phyloP scores from a whole-genome alignment of 2,113 vertebrate species.

The Empidonax alnorum region DNA sequence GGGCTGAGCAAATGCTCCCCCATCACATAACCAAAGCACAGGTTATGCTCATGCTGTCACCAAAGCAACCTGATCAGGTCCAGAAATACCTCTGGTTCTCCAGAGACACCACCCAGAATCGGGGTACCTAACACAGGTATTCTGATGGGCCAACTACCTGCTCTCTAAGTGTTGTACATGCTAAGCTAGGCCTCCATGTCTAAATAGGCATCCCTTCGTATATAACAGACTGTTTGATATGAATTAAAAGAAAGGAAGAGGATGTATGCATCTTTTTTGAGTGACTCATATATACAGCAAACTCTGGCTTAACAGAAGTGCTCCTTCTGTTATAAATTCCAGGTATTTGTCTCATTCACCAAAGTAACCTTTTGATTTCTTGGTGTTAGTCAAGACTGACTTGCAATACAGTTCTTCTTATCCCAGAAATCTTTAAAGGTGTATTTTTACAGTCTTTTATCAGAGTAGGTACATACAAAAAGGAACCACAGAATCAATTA shows the following conservation, averaged over 20 bases:
- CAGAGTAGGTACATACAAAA: background rate
- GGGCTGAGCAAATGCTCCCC: background rate
- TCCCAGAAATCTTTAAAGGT: background rate
- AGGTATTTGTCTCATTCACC: background rate
- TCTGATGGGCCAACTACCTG: background rate
- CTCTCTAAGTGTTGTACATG: background rate
- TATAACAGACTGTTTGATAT: background rate
- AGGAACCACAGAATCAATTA: background rate
- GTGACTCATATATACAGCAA: rapidly evolving
- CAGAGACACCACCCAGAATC: background rate
- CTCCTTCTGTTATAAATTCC: background rate
- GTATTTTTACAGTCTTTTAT: background rate
- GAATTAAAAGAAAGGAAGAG: background rate
- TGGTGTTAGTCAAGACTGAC: background rate
- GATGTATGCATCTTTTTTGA: background rate
- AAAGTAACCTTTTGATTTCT: background rate
- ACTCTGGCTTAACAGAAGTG: background rate
- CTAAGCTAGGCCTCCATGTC: background rate
- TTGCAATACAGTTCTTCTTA: background rate
- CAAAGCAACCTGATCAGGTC: background rate
- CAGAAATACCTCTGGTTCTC: background rate
- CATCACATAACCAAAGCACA: background rate
- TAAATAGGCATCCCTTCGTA: background rate
- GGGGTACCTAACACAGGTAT: background rate
- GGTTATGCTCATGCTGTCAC: background rate